Evolutionary conservation across 1,140 invertebrate species (phyloP).

Genomic region (Sitodiplosis mosellana): DNA sequence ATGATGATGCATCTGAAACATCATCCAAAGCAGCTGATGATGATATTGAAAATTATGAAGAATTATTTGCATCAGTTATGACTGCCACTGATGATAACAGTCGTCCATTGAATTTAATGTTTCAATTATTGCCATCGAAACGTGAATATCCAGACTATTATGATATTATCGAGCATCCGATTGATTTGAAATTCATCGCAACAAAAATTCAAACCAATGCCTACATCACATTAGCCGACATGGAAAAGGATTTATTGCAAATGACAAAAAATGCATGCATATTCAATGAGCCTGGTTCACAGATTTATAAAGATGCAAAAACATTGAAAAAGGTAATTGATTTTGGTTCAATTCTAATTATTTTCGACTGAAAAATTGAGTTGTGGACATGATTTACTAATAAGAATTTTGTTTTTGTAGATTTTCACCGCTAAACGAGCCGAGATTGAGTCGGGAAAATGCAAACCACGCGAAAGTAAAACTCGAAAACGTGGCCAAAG

Average conservation of each 20-base stretch:
- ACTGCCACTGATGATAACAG: conserved; percentile 63
- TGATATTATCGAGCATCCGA: conserved; percentile 84
- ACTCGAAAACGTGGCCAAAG: conserved; percentile 8
- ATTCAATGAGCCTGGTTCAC: conserved; percentile 92
- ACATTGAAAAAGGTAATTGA: conserved; percentile 66
- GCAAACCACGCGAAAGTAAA: conserved; percentile 12
- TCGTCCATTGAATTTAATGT: conserved; percentile 58
- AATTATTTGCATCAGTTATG: conserved; percentile 68
- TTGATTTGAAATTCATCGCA: conserved; percentile 87
- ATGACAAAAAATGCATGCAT: conserved; percentile 91
- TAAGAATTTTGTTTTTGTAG: too few relatives aligned
- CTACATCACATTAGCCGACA: conserved; percentile 53
- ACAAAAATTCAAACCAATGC: conserved; percentile 72
- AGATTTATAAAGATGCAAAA: conserved; percentile 93
- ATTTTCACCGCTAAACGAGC: conserved; percentile 28
- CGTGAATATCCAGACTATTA: conserved; percentile 94
- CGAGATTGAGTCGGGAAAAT: conserved; percentile 25
- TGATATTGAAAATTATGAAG: conserved; percentile 52
- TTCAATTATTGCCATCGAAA: conserved; percentile 79
- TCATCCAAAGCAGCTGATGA: conserved; percentile 51
- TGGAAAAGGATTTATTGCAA: conserved; percentile 78
- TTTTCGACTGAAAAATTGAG: too few relatives aligned
- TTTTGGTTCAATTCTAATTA: too few relatives aligned
- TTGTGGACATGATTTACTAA: too few relatives aligned
- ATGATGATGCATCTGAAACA: conserved; percentile 34